phyloP scores from a whole-genome alignment of 2,797 vertebrate genomes.

The Xiphorhynchus erythropygius region DNA sequence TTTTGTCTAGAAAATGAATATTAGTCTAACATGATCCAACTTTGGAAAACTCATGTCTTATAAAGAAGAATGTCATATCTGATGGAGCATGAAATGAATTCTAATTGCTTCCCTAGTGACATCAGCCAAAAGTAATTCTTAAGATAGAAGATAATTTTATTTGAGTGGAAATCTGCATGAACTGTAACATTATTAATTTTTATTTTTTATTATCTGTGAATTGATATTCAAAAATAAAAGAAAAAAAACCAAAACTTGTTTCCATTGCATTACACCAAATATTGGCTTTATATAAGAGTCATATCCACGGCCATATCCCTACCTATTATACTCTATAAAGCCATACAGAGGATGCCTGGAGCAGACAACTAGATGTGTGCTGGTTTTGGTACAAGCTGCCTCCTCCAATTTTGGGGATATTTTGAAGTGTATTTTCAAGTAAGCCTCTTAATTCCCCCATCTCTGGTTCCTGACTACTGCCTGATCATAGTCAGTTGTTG shows the following conservation, averaged over 20 bases:
- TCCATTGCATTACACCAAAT: background rate
- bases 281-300: background rate
- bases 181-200: background rate
- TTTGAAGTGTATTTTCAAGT: background rate
- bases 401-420: background rate
- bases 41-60: background rate
- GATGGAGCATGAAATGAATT: slow-evolving; percentile 26
- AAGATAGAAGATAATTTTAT: background rate
- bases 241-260: background rate
- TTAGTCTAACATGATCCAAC: background rate
- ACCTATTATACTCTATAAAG: background rate
- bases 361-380: fast-evolving
- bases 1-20: background rate
- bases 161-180: background rate
- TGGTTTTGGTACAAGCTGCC: background rate
- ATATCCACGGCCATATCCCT: background rate
- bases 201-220: background rate
- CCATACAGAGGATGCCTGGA: background rate
- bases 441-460: background rate
- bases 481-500: background rate
- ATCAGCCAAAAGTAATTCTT: background rate
- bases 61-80: background rate
- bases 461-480: background rate
- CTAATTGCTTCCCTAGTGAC: background rate
- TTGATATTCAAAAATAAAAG: background rate